phyloP scores from a whole-genome alignment of 2,888 invertebrate genomes.

The Parthenolecanium corni region DNA sequence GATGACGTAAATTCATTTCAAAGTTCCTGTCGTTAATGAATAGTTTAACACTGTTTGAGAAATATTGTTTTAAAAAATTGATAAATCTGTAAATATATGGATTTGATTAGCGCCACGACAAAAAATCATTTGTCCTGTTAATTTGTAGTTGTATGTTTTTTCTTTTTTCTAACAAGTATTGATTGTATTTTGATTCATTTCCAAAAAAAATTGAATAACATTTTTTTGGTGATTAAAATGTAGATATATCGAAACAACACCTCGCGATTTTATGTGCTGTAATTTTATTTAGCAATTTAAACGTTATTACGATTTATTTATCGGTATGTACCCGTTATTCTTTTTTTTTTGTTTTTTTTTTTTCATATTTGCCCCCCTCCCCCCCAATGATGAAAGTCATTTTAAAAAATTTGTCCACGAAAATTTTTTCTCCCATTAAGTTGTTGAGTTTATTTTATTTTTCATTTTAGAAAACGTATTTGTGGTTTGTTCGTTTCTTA shows the following conservation, averaged over 20 bases:
- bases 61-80: neutral
- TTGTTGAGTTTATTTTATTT: conserved; percentile 22
- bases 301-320: conserved; percentile 18
- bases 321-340: conserved; percentile 10
- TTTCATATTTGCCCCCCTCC: neutral
- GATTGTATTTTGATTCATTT: no score
- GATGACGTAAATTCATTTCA: conserved; percentile 3
- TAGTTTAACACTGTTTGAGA: conserved; percentile 4
- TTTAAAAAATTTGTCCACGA: conserved; percentile 4
- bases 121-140: neutral
- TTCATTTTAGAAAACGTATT: conserved; percentile 12
- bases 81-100: conserved; percentile 8
- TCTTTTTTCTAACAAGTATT: neutral
- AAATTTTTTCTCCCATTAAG: conserved; percentile 9
- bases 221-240: conserved; percentile 24
- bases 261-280: conserved; percentile 32
- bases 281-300: conserved; percentile 30
- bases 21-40: conserved; percentile 21
- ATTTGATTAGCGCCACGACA: neutral
- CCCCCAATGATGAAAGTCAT: neutral
- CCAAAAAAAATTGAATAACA: neutral
- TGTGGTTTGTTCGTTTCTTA: conserved; percentile 11
- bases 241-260: conserved; percentile 31
- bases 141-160: neutral
- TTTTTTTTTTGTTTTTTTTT: conserved; percentile 20